Evolutionary conservation across 2,113 vertebrate genomes (phyloP), one percentile per base, ranked within the genome.

Genomic region (Mus spicilegus): DNA sequence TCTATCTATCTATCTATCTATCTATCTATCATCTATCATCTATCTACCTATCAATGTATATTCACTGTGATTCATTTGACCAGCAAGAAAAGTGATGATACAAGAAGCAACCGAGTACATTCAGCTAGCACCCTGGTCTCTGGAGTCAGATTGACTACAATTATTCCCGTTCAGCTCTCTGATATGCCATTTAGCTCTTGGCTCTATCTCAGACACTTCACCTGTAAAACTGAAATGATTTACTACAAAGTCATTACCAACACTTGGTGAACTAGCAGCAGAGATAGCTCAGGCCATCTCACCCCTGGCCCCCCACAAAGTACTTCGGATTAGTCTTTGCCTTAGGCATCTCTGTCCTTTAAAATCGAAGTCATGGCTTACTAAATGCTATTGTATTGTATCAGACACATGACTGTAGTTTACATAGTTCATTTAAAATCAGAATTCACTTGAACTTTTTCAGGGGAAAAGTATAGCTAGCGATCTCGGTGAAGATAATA

Each of bases 391-490:
- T 56, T 77, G 78, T 58, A 81, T 85, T 88, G n/a, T 63, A 92
- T 33, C 61, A 76, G 51, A 97, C 22, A 85, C 69, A 81, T 20
- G 5, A 69, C 54, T 1, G 10, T 33, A 33, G 46, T 87, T 93
- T 94, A 33, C 58, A 80, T 73, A 14, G 58, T 88, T 95, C 19
- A 84, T 87, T 96, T 81, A 85, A 54, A 92, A 88, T 85, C 58
- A 96, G 46, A 73, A 92, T 93, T n/a, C 88, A 14, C 36, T 80
- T 89, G 72, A 56, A 77, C 16, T 93, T 96, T 92, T 91, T 56
- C 63, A 82, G 13, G 76, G 30, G n/a, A 9, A 2, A 96, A 91
- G 49, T 42, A 63, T 54, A 92, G 67, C 91, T 63, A 93, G 67
- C 90, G 73, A 92, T 76, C 20, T 89, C 56, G 76, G 61, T 49